phyloP scores from a whole-genome alignment of 1,140 invertebrate species.

The Camponotus vicinus region DNA sequence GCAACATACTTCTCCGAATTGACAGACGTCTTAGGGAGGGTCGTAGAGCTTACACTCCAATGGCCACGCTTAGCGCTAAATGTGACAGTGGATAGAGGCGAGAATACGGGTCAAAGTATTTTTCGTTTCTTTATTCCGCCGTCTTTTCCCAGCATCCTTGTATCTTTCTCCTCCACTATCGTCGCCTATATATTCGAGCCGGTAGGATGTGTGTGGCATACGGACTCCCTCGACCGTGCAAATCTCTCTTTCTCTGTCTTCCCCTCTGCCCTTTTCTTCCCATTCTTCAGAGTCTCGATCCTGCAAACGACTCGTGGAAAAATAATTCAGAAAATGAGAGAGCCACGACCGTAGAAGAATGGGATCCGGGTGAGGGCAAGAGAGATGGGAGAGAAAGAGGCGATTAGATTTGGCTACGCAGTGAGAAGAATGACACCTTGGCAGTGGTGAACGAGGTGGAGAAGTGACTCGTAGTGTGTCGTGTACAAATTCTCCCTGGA shows the following conservation, averaged over 20 bases:
- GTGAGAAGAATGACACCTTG: conserved; percentile 64
- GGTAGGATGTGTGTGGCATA: conserved; percentile 43
- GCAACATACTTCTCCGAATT: background rate
- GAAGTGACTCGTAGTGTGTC: conserved; percentile 12
- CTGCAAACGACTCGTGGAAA: conserved; percentile 68
- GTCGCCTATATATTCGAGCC: conserved; percentile 54
- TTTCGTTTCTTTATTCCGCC: conserved; percentile 62
- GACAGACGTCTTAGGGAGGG: conserved; percentile 14
- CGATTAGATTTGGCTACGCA: conserved; percentile 49
- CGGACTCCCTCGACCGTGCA: conserved; percentile 47
- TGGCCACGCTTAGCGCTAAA: conserved; percentile 47
- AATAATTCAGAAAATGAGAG: conserved; percentile 71
- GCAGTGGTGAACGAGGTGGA: conserved; percentile 40
- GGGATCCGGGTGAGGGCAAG: conserved; percentile 7
- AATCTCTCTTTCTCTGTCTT: conserved; percentile 49
- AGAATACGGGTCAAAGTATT: conserved; percentile 43
- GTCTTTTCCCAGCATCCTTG: conserved; percentile 38
- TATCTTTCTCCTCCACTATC: conserved; percentile 46
- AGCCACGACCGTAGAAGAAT: conserved; percentile 63
- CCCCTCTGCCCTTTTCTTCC: conserved; percentile 13
- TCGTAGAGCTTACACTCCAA: conserved; percentile 6
- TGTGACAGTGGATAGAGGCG: conserved; percentile 38
- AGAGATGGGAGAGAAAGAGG: background rate
- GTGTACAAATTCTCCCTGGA: conserved; percentile 79
- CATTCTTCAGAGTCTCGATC: conserved; percentile 30